Evolutionary conservation across 2,888 invertebrate genomes (phyloP).

Genomic region (Cantharis rustica): DNA sequence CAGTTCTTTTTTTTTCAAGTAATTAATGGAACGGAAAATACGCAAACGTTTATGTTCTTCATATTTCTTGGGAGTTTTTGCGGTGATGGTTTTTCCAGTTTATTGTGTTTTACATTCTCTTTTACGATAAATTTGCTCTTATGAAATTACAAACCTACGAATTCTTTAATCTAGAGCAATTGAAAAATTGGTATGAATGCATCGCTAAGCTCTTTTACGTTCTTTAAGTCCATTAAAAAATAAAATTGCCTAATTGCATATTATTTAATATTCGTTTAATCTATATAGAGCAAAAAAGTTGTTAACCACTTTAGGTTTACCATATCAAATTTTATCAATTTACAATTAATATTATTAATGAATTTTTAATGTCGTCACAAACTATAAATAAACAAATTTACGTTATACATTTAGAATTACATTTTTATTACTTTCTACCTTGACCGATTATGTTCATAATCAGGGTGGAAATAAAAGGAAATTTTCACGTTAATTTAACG

Average conservation of each 20-base stretch:
- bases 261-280: background rate
- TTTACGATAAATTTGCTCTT: background rate
- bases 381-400: background rate
- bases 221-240: background rate
- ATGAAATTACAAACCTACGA: background rate
- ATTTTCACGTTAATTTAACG: no score
- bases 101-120: background rate
- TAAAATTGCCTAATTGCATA: background rate
- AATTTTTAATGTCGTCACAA: background rate
- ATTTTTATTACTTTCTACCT: background rate
- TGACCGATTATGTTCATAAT: no score
- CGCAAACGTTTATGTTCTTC: background rate
- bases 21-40: background rate
- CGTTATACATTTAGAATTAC: background rate
- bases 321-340: background rate
- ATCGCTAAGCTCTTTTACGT: background rate
- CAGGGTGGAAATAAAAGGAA: no score
- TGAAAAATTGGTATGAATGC: background rate
- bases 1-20: background rate
- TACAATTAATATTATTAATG: background rate
- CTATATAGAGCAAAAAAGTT: background rate
- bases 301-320: background rate
- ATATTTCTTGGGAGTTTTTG: background rate
- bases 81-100: background rate
- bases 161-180: background rate